Conservation (phyloP, 2,888 invertebrate genomes). For the Arrhopalites spinosus region DNA sequence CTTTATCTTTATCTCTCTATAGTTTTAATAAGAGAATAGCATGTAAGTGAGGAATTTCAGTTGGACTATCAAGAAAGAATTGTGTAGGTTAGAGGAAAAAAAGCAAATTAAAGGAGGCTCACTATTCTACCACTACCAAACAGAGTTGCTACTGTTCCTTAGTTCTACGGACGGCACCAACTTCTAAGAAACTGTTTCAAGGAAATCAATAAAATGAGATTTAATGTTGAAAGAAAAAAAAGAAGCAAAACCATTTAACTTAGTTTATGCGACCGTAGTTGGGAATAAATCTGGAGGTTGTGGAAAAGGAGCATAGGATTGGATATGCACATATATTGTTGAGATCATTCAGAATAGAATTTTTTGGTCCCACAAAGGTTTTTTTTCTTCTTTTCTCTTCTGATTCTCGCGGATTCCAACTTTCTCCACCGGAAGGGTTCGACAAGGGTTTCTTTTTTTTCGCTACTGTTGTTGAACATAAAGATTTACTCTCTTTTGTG, state of each 20-base stretch:
- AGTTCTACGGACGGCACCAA: too few relatives aligned
- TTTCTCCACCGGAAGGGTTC: slow-evolving; percentile 17
- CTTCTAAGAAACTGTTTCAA: too few relatives aligned
- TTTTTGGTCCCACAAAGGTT: slow-evolving; percentile 7
- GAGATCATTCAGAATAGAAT: background rate
- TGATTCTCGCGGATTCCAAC: background rate
- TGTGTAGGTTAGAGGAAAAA: too few relatives aligned
- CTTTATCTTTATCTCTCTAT: too few relatives aligned
- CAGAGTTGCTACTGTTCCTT: too few relatives aligned
- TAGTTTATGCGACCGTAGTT: slow-evolving; percentile 4
- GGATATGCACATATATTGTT: background rate
- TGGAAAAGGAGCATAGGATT: background rate
- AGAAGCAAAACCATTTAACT: slow-evolving; percentile 7
- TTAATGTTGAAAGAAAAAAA: background rate
- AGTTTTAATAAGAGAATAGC: too few relatives aligned
- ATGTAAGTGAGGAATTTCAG: too few relatives aligned
- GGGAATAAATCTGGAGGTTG: slow-evolving; percentile 1
- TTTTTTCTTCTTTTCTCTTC: background rate
- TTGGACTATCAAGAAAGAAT: too few relatives aligned
- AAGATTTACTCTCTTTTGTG: slow-evolving; percentile 19
- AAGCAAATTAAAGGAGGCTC: too few relatives aligned
- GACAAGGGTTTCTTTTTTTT: slow-evolving; percentile 8
- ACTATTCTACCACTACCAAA: too few relatives aligned
- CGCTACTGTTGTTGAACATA: slow-evolving; percentile 10
- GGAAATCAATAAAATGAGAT: slow-evolving; percentile 4